Percentiles rank a stretch among this genome's conserved stretches.
Evolutionary conservation across 2,113 vertebrate genomes (phyloP).

Genomic region (Empidonax alnorum): DNA sequence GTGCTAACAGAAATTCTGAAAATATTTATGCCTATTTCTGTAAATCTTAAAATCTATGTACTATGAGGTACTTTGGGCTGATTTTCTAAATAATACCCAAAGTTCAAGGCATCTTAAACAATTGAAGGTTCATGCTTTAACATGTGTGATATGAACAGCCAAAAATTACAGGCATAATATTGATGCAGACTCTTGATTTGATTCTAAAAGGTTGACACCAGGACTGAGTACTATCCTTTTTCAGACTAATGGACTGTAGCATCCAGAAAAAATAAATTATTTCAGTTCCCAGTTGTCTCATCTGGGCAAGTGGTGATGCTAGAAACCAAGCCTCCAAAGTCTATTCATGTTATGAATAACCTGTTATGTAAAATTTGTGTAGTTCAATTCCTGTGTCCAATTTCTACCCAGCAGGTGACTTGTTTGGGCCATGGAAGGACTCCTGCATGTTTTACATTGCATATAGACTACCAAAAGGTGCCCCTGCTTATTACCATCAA

Average conservation of each 20-base stretch:
- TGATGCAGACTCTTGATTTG: background rate
- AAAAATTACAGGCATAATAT: background rate
- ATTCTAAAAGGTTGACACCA: background rate
- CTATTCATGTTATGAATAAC: background rate
- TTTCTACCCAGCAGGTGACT: background rate
- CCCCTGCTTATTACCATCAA: background rate
- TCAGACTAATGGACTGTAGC: background rate
- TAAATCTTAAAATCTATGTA: background rate
- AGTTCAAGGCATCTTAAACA: background rate
- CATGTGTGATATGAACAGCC: background rate
- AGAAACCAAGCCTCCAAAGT: background rate
- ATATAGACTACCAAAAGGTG: background rate
- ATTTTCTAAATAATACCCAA: background rate
- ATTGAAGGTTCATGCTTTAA: background rate
- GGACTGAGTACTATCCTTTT: background rate
- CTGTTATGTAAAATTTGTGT: background rate
- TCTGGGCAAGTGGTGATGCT: background rate
- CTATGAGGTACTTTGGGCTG: background rate
- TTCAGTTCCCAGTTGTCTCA: background rate
- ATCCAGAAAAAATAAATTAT: background rate
- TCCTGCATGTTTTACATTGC: background rate
- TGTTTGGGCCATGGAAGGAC: background rate
- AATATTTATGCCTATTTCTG: background rate
- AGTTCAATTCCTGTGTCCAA: background rate
- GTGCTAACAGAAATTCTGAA: background rate